Evolutionary conservation across 2,888 invertebrate species (phyloP).

Genomic region (Thysanoteuthis rhombus): DNA sequence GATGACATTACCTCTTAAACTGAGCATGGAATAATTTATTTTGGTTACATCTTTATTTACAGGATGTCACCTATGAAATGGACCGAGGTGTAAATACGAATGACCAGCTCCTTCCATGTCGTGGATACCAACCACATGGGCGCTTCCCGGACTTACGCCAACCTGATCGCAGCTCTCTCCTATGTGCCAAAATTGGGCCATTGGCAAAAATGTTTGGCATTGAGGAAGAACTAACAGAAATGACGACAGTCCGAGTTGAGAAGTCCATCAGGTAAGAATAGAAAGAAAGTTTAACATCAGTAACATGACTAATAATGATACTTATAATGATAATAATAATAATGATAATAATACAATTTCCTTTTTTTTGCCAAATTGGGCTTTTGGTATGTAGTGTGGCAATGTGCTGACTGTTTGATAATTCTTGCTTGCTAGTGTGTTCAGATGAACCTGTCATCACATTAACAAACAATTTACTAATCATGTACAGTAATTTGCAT

Average conservation of each 20-base stretch:
- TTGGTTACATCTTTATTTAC: not conserved
- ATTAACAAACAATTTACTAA: not conserved
- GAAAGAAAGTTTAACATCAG: not conserved
- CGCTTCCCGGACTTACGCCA: slow-evolving; percentile 41
- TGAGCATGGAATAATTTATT: not conserved
- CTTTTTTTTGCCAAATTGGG: not conserved
- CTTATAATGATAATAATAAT: not conserved
- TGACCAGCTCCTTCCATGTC: slow-evolving; percentile 42
- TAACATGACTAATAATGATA: not conserved
- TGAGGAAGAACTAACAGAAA: slow-evolving; percentile 50
- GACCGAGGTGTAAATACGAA: slow-evolving; percentile 31
- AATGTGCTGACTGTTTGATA: not conserved
- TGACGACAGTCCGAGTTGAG: slow-evolving; percentile 59
- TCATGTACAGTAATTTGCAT: not conserved
- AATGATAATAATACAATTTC: not conserved
- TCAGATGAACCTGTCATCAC: not conserved
- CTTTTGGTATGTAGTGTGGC: not conserved
- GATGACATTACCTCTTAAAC: not conserved
- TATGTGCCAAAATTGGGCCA: slow-evolving; percentile 60
- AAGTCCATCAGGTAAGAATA: slow-evolving; percentile 48
- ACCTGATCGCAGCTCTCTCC: slow-evolving; percentile 45
- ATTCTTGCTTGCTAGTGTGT: not conserved
- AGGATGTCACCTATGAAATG: slow-evolving; percentile 31
- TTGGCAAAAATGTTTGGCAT: slow-evolving; percentile 60
- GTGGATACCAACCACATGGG: slow-evolving; percentile 45